Conservation (phyloP, 64 coral and sea anemone genomes). For the Platygyra sinensis region DNA sequence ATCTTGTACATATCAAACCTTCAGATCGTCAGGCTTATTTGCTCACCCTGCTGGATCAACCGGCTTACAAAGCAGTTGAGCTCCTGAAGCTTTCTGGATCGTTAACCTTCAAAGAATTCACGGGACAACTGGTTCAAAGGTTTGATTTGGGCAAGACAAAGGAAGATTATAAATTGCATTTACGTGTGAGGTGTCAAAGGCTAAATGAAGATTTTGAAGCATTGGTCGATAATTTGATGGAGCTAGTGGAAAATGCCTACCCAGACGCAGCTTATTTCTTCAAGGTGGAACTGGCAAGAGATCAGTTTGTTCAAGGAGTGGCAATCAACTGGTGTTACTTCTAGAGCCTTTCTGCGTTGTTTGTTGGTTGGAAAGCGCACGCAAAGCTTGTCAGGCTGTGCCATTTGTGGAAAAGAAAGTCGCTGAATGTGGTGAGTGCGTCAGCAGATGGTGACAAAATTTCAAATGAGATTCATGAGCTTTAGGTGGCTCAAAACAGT, state of each 20-base stretch:
- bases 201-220: constrained; percentile 7
- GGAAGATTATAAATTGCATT: too few relatives aligned
- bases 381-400: constrained; percentile 3
- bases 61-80: constrained; percentile 48
- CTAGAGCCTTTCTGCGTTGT: constrained; percentile 16
- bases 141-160: constrained; percentile 63
- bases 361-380: background rate
- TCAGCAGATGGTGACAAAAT: constrained; percentile 12
- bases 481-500: too few relatives aligned
- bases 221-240: constrained; percentile 18
- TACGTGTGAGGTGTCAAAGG: constrained; percentile 22
- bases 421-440: background rate
- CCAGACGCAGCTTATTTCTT: constrained; percentile 23
- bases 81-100: constrained; percentile 13
- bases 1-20: constrained; percentile 15
- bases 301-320: constrained; percentile 40
- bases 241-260: constrained; percentile 48
- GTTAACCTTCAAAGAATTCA: constrained; percentile 39
- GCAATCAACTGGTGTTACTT: constrained; percentile 2
- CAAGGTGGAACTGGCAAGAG: constrained; percentile 46
- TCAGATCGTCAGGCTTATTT: constrained; percentile 38
- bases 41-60: constrained; percentile 51
- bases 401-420: constrained; percentile 16
- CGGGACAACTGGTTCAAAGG: constrained; percentile 17
- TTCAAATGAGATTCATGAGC: background rate